phyloP scores from a whole-genome alignment of 64 coral and sea anemone genomes.

The Astreopora myriophthalma region DNA sequence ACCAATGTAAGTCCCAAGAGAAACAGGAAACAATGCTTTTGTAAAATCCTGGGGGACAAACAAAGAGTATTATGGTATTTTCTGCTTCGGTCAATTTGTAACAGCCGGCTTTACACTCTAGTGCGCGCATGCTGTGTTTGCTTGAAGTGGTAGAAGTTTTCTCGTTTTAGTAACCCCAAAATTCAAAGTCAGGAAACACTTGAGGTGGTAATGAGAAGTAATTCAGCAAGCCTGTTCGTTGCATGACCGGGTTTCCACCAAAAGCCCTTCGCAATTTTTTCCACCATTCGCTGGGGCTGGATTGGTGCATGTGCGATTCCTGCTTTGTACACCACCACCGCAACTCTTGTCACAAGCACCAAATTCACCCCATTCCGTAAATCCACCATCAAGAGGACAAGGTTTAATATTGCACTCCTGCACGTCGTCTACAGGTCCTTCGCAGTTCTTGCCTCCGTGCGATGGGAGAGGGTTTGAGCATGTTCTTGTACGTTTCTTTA shows the following conservation, averaged over 20 bases:
- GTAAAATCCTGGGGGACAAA: too few relatives aligned
- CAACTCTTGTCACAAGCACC: conserved; percentile 32
- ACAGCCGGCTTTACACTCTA: too few relatives aligned
- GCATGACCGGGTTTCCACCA: neutral
- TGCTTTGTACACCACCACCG: conserved; percentile 15
- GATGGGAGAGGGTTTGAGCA: conserved; percentile 52
- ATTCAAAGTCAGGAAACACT: too few relatives aligned
- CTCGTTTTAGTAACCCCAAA: too few relatives aligned
- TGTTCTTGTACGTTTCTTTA: conserved; percentile 38
- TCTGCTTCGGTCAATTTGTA: too few relatives aligned
- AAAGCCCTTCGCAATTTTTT: conserved; percentile 29
- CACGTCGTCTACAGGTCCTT: neutral
- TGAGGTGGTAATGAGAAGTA: too few relatives aligned
- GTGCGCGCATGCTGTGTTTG: too few relatives aligned
- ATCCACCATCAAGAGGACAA: conserved; percentile 53
- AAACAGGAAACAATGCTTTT: too few relatives aligned
- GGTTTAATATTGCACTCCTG: neutral
- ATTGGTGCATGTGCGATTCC: conserved; percentile 26
- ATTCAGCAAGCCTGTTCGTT: neutral
- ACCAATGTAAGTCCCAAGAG: too few relatives aligned
- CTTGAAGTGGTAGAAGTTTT: too few relatives aligned
- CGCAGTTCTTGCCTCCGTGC: conserved; percentile 37
- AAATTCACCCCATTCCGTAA: conserved; percentile 37
- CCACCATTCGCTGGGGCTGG: conserved; percentile 52
- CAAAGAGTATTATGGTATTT: too few relatives aligned